These are phyloP conservation scores for Brachionus angularis DNA, from an alignment of 1,140 invertebrate genomes.

Conservation along the genomic window DNA sequence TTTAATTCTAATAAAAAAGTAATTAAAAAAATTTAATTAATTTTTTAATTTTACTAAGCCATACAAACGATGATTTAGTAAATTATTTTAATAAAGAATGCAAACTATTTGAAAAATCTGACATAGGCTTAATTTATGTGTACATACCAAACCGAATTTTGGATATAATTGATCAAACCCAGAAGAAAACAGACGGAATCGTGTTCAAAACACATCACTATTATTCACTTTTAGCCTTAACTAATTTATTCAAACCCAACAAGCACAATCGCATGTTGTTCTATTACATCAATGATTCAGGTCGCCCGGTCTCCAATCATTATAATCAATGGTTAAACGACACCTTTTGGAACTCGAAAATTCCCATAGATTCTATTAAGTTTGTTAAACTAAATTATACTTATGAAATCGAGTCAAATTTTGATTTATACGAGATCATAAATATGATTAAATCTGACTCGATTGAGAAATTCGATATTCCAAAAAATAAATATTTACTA, in stretches of 20 bases:
- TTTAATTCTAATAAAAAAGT: too few relatives aligned
- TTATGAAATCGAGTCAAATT: not conserved
- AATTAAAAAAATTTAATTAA: too few relatives aligned
- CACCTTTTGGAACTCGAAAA: constrained; percentile 18
- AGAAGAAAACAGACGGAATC: not conserved
- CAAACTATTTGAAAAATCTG: too few relatives aligned
- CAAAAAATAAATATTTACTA: constrained; percentile 24
- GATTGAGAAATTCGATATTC: not conserved
- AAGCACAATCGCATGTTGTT: not conserved
- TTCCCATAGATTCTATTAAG: constrained; percentile 21
- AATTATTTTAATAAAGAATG: too few relatives aligned
- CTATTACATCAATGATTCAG: constrained; percentile 19
- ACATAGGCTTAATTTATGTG: too few relatives aligned
- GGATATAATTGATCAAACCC: too few relatives aligned
- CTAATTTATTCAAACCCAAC: constrained; percentile 22
- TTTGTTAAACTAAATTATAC: constrained; percentile 2
- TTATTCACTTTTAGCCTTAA: constrained; percentile 20
- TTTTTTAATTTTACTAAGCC: too few relatives aligned
- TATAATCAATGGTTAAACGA: constrained; percentile 41
- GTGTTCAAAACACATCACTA: constrained; percentile 26
- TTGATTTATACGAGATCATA: not conserved
- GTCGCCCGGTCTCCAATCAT: constrained; percentile 2
- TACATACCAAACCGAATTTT: too few relatives aligned
- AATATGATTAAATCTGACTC: constrained; percentile 3
- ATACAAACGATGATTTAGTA: too few relatives aligned